Conservation (phyloP, 2,797 vertebrate genomes). For the Gymnodraco acuticeps region DNA sequence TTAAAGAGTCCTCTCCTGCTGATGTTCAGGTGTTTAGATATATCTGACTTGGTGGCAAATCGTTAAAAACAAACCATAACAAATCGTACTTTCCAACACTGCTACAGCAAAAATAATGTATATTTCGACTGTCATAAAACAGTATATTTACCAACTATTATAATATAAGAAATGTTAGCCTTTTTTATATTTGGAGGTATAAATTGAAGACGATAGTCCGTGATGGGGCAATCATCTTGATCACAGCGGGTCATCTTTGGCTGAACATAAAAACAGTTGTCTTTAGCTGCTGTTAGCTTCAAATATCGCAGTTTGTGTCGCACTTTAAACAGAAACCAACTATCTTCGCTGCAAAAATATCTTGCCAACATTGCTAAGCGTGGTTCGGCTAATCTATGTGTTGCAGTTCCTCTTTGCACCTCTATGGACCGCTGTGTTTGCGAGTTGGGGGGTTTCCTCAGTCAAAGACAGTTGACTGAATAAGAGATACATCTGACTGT, state of each 20-base stretch:
- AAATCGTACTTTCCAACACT: neutral
- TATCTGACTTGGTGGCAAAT: neutral
- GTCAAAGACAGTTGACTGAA: slow-evolving; percentile 55
- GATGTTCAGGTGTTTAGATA: slow-evolving; percentile 26
- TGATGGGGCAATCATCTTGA: neutral
- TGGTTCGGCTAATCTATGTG: neutral
- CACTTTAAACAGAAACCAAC: accelerated
- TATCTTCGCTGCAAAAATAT: neutral
- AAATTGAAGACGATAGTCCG: neutral
- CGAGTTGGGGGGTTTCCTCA: slow-evolving; percentile 19
- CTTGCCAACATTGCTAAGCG: neutral
- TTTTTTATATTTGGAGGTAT: too few relatives aligned
- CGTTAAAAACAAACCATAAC: accelerated
- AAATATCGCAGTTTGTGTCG: neutral
- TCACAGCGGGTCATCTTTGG: slow-evolving; percentile 12
- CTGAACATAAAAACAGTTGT: slow-evolving; percentile 34
- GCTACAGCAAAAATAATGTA: too few relatives aligned
- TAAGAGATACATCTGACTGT: slow-evolving; percentile 24
- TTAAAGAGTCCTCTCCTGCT: too few relatives aligned
- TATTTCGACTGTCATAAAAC: too few relatives aligned
- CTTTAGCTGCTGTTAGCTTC: neutral
- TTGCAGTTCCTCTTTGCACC: slow-evolving; percentile 14
- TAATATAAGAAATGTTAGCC: too few relatives aligned
- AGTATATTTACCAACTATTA: too few relatives aligned
- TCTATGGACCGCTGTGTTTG: slow-evolving; percentile 29